Evolutionary conservation across 2,113 vertebrate genomes (phyloP).

Genomic region (Tyrannus savana): DNA sequence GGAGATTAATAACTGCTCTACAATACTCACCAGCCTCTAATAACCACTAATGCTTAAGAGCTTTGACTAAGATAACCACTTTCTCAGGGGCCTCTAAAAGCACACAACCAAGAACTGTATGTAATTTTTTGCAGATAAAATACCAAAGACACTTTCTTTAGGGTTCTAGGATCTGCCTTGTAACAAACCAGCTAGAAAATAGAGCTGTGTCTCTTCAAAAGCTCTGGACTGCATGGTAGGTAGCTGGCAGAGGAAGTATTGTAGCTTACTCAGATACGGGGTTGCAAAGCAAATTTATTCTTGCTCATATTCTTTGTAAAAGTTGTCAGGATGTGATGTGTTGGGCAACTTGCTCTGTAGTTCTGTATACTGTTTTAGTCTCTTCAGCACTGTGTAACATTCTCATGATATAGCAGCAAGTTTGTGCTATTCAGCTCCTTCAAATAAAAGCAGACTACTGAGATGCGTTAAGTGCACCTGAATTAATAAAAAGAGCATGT

Average conservation of each 20-base stretch:
- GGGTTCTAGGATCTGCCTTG: not conserved
- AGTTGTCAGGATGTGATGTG: not conserved
- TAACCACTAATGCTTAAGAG: not conserved
- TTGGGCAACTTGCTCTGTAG: not conserved
- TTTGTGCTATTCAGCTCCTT: not conserved
- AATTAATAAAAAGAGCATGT: not conserved
- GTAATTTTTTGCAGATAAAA: not conserved
- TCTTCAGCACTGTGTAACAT: not conserved
- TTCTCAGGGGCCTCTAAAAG: not conserved
- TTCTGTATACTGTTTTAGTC: not conserved
- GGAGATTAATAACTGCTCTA: not conserved
- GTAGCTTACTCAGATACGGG: not conserved
- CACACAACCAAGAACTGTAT: fast-evolving
- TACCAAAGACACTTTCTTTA: not conserved
- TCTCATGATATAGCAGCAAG: not conserved
- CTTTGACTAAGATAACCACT: not conserved
- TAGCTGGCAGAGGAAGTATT: not conserved
- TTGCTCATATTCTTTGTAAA: not conserved
- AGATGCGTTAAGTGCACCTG: not conserved
- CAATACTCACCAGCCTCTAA: not conserved
- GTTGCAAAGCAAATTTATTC: not conserved
- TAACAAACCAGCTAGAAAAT: not conserved
- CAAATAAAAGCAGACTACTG: not conserved
- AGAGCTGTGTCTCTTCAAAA: not conserved
- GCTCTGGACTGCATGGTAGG: not conserved